Evolutionary conservation across 2,113 vertebrate genomes (phyloP).

Genomic region (Cebidichthys violaceus): DNA sequence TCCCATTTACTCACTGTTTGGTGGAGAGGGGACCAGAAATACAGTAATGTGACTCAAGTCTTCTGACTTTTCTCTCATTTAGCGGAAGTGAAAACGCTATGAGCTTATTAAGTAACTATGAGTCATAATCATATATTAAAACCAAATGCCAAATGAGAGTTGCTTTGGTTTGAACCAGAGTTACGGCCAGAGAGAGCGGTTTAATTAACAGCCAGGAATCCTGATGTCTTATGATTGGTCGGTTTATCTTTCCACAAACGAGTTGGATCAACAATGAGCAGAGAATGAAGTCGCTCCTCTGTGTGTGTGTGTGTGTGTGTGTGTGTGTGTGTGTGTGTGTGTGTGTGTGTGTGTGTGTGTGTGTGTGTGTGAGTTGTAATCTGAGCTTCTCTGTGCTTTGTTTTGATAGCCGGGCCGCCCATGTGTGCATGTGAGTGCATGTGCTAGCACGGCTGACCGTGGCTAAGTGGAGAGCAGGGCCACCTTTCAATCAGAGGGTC

Average conservation of each 20-base stretch:
- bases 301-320: no score
- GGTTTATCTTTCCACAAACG: not conserved
- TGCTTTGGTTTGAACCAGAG: not conserved
- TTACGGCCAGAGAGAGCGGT: no score
- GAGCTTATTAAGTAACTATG: not conserved
- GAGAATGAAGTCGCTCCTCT: no score
- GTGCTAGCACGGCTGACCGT: no score
- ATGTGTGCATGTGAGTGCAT: no score
- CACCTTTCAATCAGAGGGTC: no score
- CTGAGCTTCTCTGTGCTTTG: no score
- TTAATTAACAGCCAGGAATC: not conserved
- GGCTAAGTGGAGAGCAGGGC: no score
- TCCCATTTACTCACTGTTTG: constrained; percentile 1
- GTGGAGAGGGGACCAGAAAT: constrained; percentile 4
- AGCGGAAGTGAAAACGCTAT: not conserved
- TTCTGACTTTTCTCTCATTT: not conserved
- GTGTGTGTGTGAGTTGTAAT: no score
- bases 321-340: no score
- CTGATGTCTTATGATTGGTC: not conserved
- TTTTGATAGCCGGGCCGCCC: no score
- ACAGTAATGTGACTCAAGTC: not conserved
- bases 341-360: no score
- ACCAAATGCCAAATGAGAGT: not conserved
- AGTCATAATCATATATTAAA: constrained; percentile 4
- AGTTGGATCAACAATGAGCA: not conserved